Evolutionary conservation across 2,888 invertebrate genomes (phyloP).

Genomic region (Chymomyza caudatula): DNA sequence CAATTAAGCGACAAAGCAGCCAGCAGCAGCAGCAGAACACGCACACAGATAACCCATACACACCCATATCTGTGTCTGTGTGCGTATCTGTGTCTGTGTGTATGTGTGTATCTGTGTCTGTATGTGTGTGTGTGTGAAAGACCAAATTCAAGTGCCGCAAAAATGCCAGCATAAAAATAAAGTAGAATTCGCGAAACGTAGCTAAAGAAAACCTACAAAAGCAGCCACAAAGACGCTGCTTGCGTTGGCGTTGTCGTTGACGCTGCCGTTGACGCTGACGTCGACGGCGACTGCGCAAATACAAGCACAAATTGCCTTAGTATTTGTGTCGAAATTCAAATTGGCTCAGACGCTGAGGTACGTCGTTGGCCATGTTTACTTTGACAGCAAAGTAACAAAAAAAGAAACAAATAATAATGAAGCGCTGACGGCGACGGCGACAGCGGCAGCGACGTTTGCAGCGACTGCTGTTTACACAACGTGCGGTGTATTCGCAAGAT

Average conservation of each 20-base stretch:
- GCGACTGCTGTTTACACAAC: constrained; percentile 68
- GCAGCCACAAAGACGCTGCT: constrained; percentile 19
- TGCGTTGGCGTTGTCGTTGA: neutral
- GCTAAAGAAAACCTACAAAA: constrained; percentile 67
- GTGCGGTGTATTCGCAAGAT: constrained; percentile 62
- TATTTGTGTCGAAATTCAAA: constrained; percentile 50
- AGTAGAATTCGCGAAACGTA: constrained; percentile 47
- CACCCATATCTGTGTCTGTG: constrained; percentile 3
- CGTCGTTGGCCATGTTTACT: constrained; percentile 6
- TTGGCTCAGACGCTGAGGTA: constrained; percentile 45
- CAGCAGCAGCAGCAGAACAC: constrained; percentile 12
- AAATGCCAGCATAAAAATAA: constrained; percentile 70
- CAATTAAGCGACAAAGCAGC: constrained; percentile 53
- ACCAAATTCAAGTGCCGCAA: constrained; percentile 63
- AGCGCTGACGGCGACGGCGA: constrained; percentile 17
- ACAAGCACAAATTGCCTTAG: constrained; percentile 24
- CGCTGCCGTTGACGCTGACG: neutral
- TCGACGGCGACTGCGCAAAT: constrained; percentile 26
- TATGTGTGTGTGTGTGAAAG: neutral
- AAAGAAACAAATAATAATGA: neutral
- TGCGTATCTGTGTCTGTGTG: neutral
- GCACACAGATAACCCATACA: neutral
- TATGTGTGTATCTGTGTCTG: neutral
- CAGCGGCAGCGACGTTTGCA: constrained; percentile 27
- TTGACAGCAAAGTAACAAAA: neutral